A percentile compares a stretch with the other conserved stretches of the same genome.
Evolutionary conservation across 2,113 vertebrate species (phyloP).

Genomic region (Antechinus flavipes): DNA sequence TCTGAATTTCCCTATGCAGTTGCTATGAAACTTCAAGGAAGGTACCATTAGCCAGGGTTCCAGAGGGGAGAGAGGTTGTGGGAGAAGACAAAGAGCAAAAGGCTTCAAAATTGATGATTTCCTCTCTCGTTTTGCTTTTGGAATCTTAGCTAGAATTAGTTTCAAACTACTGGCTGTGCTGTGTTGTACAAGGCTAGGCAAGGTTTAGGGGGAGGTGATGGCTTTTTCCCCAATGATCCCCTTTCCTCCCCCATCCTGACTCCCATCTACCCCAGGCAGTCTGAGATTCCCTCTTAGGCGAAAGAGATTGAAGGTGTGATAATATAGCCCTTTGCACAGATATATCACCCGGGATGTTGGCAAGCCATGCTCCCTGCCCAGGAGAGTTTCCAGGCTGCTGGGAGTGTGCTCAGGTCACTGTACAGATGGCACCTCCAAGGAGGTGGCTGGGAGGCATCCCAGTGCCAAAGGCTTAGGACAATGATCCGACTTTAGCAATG

Average conservation of each 20-base stretch:
- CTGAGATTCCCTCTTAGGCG: constrained; percentile 20
- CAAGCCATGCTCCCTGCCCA: constrained; percentile 76
- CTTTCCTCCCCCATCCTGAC: not conserved
- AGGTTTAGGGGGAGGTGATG: constrained; percentile 73
- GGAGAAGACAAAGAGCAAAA: not conserved
- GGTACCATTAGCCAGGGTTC: constrained; percentile 79
- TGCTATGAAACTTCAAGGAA: constrained; percentile 81
- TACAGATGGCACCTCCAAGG: constrained; percentile 45
- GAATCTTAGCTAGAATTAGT: not conserved
- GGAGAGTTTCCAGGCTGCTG: constrained; percentile 72
- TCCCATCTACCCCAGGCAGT: not conserved
- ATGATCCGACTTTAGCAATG: constrained; percentile 81
- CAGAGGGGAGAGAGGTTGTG: constrained; percentile 21
- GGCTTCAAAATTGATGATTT: not conserved
- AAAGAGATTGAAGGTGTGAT: not conserved
- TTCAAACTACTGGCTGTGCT: not conserved
- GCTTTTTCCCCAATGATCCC: constrained; percentile 65
- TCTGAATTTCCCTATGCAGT: constrained; percentile 72
- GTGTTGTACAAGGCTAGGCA: not conserved
- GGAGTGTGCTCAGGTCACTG: constrained; percentile 59
- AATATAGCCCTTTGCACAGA: constrained; percentile 44
- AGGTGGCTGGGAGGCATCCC: constrained; percentile 57
- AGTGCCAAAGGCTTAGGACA: constrained; percentile 12
- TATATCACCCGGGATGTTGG: constrained; percentile 2
- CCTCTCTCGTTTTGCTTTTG: not conserved